A percentile compares a stretch with the other conserved stretches of the same genome.
Evolutionary conservation across 2,113 vertebrate species (phyloP).

Genomic region (Siniperca chuatsi): DNA sequence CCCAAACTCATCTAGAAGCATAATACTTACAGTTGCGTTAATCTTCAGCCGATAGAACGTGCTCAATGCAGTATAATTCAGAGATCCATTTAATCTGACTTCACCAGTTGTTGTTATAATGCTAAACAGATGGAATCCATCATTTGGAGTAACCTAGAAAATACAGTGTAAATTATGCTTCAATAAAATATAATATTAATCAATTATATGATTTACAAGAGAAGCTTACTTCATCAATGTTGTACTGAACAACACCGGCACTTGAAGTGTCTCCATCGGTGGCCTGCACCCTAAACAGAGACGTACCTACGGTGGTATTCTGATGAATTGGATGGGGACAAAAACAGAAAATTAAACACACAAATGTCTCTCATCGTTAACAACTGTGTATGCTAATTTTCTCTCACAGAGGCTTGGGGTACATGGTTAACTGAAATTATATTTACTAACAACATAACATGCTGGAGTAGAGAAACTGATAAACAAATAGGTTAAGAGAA

Average conservation of each 20-base stretch:
- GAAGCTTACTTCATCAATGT: slow-evolving; percentile 72
- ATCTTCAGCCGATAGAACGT: slow-evolving; percentile 86
- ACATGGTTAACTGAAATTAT: neutral
- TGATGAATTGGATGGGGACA: slow-evolving; percentile 35
- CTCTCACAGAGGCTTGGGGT: neutral
- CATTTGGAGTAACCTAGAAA: slow-evolving; percentile 82
- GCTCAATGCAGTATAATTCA: slow-evolving; percentile 85
- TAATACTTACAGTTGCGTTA: slow-evolving; percentile 80
- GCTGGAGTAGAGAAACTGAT: neutral
- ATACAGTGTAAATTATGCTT: slow-evolving; percentile 1
- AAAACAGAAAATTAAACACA: slow-evolving; percentile 11
- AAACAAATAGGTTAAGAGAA: neutral
- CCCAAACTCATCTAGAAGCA: neutral
- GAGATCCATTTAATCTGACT: slow-evolving; percentile 71
- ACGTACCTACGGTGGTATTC: slow-evolving; percentile 1
- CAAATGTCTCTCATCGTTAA: neutral
- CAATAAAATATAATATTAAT: neutral
- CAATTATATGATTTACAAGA: neutral
- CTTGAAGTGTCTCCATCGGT: slow-evolving; percentile 49
- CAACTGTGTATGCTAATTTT: neutral
- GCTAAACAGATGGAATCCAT: slow-evolving; percentile 67
- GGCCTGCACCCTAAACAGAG: slow-evolving; percentile 61
- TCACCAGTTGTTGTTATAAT: slow-evolving; percentile 73
- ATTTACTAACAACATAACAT: neutral
- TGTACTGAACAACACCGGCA: slow-evolving; percentile 61